Evolutionary conservation across 2,888 invertebrate genomes (phyloP).

Genomic region (Dryobotodes eremita): DNA sequence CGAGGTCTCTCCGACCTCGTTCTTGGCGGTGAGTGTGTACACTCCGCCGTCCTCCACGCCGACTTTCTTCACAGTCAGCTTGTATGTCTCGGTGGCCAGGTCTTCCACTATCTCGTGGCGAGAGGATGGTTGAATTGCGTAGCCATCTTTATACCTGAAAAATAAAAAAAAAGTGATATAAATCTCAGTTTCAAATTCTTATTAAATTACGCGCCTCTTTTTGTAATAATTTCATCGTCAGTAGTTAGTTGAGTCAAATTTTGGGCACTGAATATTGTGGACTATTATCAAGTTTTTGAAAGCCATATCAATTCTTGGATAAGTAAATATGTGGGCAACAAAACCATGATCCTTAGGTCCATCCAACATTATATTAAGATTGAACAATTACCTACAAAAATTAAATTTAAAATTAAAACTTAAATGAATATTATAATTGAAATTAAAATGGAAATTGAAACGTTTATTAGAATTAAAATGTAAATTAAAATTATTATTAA

Average conservation of each 20-base stretch:
- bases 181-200: background rate
- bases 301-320: background rate
- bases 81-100: constrained; percentile 92
- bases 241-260: background rate
- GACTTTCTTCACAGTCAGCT: constrained; percentile 93
- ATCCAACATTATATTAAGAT: too few relatives aligned
- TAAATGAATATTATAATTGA: too few relatives aligned
- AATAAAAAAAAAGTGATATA: background rate
- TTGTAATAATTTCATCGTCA: background rate
- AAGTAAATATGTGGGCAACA: background rate
- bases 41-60: constrained; percentile 94
- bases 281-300: background rate
- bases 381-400: too few relatives aligned
- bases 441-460: too few relatives aligned
- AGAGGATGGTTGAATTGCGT: constrained; percentile 91
- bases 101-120: constrained; percentile 92
- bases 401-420: too few relatives aligned
- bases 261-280: background rate
- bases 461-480: too few relatives aligned
- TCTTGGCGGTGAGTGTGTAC: constrained; percentile 95
- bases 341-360: too few relatives aligned
- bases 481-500: too few relatives aligned
- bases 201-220: background rate
- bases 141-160: constrained; percentile 92
- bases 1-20: constrained; percentile 93